Percentiles rank a stretch among this genome's conserved stretches.
phyloP scores from a whole-genome alignment of 2,888 invertebrate genomes.

The Sicus ferrugineus region DNA sequence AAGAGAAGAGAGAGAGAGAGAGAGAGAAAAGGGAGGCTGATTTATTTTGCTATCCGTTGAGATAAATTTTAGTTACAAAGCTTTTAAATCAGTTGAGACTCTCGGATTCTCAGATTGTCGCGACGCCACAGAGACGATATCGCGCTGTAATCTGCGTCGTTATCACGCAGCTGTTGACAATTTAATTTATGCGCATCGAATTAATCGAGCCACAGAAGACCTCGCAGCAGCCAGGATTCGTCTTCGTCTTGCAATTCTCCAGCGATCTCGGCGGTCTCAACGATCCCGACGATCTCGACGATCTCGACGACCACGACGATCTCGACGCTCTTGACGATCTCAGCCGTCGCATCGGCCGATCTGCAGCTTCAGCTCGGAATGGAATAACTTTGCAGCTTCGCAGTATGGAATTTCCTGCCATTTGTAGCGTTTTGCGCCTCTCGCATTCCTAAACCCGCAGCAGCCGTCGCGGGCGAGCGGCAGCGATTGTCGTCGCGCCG shows the following conservation, averaged over 20 bases:
- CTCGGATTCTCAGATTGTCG: too few relatives aligned
- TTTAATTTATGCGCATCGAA: slow-evolving; percentile 39
- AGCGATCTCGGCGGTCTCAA: slow-evolving; percentile 10
- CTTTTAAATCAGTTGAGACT: too few relatives aligned
- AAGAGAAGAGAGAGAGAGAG: neutral
- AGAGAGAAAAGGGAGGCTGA: neutral
- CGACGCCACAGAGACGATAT: too few relatives aligned
- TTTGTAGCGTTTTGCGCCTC: slow-evolving; percentile 13
- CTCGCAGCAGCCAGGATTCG: neutral
- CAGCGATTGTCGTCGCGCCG: slow-evolving; percentile 15
- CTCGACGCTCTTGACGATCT: too few relatives aligned
- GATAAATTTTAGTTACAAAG: too few relatives aligned
- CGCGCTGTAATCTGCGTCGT: neutral
- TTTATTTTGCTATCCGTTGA: too few relatives aligned
- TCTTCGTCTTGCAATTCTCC: neutral
- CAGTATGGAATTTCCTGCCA: slow-evolving; percentile 26
- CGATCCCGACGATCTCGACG: too few relatives aligned
- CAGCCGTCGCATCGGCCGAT: neutral
- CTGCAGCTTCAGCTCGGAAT: slow-evolving; percentile 20
- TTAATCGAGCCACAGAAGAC: neutral
- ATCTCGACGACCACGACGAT: too few relatives aligned
- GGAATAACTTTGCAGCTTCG: slow-evolving; percentile 13
- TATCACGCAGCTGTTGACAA: slow-evolving; percentile 30
- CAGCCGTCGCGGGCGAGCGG: slow-evolving; percentile 6
- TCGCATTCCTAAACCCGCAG: slow-evolving; percentile 17